A percentile compares a stretch with the other conserved stretches of the same genome.
phyloP scores from a whole-genome alignment of 2,113 vertebrate genomes.

The Rhegmatorhina hoffmannsi region DNA sequence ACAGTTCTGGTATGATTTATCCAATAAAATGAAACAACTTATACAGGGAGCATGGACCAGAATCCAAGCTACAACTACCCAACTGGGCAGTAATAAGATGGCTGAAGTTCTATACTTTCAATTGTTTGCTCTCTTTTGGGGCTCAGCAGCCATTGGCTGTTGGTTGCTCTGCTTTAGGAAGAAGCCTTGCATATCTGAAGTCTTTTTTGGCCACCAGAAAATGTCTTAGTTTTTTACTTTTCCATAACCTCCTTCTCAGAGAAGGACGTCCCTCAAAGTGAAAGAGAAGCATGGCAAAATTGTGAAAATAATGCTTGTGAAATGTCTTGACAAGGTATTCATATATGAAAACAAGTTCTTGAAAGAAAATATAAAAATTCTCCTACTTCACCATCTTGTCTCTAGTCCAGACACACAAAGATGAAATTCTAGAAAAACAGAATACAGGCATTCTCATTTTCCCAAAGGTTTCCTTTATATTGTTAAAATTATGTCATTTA shows the following conservation, averaged over 20 bases:
- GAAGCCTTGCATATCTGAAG: neutral
- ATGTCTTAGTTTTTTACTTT: neutral
- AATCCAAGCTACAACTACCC: neutral
- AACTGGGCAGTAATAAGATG: neutral
- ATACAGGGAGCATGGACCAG: neutral
- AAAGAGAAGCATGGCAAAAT: neutral
- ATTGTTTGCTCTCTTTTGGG: neutral
- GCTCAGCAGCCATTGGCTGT: neutral
- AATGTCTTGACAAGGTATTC: neutral
- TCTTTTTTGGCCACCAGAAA: neutral
- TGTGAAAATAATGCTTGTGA: neutral
- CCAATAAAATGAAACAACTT: neutral
- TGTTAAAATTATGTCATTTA: conserved; percentile 18
- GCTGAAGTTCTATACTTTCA: neutral
- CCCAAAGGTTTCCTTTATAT: neutral
- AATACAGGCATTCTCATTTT: neutral
- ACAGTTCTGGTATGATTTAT: neutral
- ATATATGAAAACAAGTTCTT: neutral
- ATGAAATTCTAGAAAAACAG: conserved; percentile 42
- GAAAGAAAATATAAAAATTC: conserved; percentile 4
- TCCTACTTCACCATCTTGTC: neutral
- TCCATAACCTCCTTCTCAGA: neutral
- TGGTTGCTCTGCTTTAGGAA: neutral
- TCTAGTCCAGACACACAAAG: conserved; percentile 25
- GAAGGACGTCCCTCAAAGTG: neutral